Percentiles rank a stretch among this genome's conserved stretches.
Conservation (phyloP, 2,797 vertebrate species). For the Corythornis leucogaster region DNA sequence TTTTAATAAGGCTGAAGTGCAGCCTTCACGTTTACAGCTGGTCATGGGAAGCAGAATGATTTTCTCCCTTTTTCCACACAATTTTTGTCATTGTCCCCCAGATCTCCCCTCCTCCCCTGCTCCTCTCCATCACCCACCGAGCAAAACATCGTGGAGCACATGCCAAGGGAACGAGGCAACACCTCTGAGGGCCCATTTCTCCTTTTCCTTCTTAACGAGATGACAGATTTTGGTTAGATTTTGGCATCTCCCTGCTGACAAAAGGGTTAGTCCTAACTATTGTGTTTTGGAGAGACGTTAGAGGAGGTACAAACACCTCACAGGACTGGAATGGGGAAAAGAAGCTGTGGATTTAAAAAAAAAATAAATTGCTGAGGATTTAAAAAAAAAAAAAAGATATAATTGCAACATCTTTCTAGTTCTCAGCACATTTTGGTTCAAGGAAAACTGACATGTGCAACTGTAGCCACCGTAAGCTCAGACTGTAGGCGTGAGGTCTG, state of each 20-base stretch:
- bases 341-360: neutral
- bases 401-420: neutral
- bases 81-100: neutral
- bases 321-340: slow-evolving; percentile 38
- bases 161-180: neutral
- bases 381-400: neutral
- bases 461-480: neutral
- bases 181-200: neutral
- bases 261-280: neutral
- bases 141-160: fast-evolving
- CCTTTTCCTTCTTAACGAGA: neutral
- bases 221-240: slow-evolving; percentile 22
- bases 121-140: fast-evolving
- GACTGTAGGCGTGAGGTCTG: neutral
- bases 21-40: neutral
- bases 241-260: slow-evolving; percentile 14
- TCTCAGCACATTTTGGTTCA: neutral
- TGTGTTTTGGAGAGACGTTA: neutral
- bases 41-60: neutral
- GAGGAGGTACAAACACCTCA: slow-evolving; percentile 26
- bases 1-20: neutral
- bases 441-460: neutral
- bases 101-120: neutral
- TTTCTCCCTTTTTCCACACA: neutral
- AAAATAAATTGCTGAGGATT: neutral